phyloP scores from a whole-genome alignment of 2,888 invertebrate genomes.

The Anthophora plumipes region DNA sequence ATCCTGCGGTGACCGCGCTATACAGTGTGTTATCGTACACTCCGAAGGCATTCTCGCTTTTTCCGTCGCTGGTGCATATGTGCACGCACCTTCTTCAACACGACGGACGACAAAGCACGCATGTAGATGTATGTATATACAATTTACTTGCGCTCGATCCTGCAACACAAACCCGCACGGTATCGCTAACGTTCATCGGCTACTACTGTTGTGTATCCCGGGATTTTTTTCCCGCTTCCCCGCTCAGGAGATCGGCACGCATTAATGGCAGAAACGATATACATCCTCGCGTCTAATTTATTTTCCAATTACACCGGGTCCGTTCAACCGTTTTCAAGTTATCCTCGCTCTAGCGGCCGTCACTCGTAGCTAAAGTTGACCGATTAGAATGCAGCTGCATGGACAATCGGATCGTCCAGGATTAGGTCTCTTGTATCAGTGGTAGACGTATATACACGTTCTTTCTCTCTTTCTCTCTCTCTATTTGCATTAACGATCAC shows the following conservation, averaged over 20 bases:
- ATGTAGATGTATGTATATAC: conserved; percentile 29
- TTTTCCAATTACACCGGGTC: conserved; percentile 38
- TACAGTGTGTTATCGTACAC: conserved; percentile 72
- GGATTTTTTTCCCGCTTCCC: conserved; percentile 23
- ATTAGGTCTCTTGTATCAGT: neutral
- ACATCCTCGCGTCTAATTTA: conserved; percentile 35
- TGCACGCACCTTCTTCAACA: neutral
- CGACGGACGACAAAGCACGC: conserved; percentile 33
- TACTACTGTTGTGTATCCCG: conserved; percentile 23
- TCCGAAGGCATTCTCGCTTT: conserved; percentile 27
- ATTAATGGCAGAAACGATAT: conserved; percentile 32
- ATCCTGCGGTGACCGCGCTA: conserved; percentile 74
- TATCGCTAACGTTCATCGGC: conserved; percentile 55
- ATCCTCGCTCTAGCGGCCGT: neutral
- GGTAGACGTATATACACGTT: conserved; percentile 25
- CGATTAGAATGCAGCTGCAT: neutral
- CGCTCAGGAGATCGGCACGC: conserved; percentile 26
- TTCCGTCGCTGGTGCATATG: neutral
- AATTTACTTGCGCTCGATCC: conserved; percentile 45
- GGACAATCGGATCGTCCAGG: conserved; percentile 20
- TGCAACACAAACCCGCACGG: conserved; percentile 25
- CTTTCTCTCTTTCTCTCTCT: conserved; percentile 20
- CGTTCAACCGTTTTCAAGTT: conserved; percentile 14
- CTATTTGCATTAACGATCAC: conserved; percentile 67
- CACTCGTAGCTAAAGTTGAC: neutral